Evolutionary conservation across 2,113 vertebrate species (phyloP).

Genomic region (Oreochromis tanganicae): DNA sequence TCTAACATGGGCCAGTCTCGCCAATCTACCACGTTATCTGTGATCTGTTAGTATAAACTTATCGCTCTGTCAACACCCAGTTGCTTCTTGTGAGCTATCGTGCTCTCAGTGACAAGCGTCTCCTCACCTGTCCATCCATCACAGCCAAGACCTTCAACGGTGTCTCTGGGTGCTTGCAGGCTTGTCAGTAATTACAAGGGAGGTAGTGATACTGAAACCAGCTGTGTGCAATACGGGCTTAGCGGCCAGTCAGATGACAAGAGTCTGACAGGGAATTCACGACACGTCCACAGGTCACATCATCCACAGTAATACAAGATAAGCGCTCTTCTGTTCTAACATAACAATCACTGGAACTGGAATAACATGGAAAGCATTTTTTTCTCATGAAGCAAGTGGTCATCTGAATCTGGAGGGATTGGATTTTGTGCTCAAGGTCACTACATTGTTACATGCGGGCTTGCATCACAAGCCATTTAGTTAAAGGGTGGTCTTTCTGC

Average conservation of each 20-base stretch:
- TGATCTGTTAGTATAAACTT: conserved; percentile 25
- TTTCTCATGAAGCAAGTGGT: conserved; percentile 20
- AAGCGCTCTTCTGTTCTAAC: neutral
- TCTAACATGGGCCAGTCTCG: neutral
- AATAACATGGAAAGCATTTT: neutral
- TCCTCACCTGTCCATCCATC: conserved; percentile 65
- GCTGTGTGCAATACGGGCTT: conserved; percentile 25
- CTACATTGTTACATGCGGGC: neutral
- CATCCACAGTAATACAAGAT: neutral
- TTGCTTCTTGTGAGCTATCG: conserved; percentile 35
- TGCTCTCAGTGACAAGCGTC: neutral
- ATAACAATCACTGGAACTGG: conserved; percentile 7
- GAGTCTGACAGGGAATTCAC: neutral
- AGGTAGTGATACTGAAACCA: conserved; percentile 53
- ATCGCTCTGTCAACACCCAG: conserved; percentile 56
- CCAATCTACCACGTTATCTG: conserved; percentile 25
- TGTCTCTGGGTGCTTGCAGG: conserved; percentile 20
- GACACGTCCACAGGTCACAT: conserved; percentile 22
- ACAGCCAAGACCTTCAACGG: conserved; percentile 9
- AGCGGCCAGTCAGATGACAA: conserved; percentile 18
- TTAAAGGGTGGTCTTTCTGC: conserved; percentile 32
- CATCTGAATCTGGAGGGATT: neutral
- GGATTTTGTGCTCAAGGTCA: conserved; percentile 22
- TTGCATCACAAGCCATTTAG: conserved; percentile 13
- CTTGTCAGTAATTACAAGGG: conserved; percentile 58